These are phyloP conservation scores for Aurelia sp. DNA, from an alignment of 30 jellyfish, hydroid and myxozoan species.

Conservation along the genomic window DNA sequence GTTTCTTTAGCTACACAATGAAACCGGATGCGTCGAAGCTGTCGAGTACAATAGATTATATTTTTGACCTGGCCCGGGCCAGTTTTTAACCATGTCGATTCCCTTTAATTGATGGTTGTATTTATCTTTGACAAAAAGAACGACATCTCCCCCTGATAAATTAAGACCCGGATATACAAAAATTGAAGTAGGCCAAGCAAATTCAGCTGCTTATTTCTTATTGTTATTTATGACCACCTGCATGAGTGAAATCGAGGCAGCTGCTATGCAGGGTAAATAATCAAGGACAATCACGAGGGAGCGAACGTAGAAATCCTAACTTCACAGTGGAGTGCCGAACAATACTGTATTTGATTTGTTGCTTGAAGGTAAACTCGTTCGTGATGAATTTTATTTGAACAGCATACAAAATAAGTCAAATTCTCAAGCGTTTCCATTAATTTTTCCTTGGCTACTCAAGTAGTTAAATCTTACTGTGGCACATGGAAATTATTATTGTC, in stretches of 20 bases:
- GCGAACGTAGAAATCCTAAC: conserved; percentile 16
- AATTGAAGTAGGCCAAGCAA: conserved; percentile 48
- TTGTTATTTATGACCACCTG: conserved; percentile 74
- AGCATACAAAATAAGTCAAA: conserved; percentile 10
- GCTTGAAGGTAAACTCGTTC: background rate
- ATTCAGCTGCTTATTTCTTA: conserved; percentile 71
- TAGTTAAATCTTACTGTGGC: background rate
- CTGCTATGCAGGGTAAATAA: conserved; percentile 46
- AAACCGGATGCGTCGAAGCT: no score
- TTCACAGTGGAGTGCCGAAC: conserved; percentile 19
- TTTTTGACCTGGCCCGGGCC: no score
- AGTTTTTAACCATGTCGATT: no score
- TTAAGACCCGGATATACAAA: conserved; percentile 21
- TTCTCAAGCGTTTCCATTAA: background rate
- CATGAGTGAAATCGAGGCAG: conserved; percentile 61
- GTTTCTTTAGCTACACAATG: no score
- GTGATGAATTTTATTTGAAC: conserved; percentile 12
- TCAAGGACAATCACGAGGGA: conserved; percentile 12
- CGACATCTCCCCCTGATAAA: conserved; percentile 23
- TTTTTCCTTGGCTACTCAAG: conserved; percentile 2
- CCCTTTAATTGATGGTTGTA: no score
- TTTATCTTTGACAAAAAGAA: background rate
- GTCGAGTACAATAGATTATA: no score
- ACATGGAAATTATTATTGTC: no score
- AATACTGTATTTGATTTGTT: conserved; percentile 28